These are phyloP conservation scores for Tryphoninae sp. DNA, from an alignment of 2,888 invertebrate species.

Conservation along the genomic window DNA sequence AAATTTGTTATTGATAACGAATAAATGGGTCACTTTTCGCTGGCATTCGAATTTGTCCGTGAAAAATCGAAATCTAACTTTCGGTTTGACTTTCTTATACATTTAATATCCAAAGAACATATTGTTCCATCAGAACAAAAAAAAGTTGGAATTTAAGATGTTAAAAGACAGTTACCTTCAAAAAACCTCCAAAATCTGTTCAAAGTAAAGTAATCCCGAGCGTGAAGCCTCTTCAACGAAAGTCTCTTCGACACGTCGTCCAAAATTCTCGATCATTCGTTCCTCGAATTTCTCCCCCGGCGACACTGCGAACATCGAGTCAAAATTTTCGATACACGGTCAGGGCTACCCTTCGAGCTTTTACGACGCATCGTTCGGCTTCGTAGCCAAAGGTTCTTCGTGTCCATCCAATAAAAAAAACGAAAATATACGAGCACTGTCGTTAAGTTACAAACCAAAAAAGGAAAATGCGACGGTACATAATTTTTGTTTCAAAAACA, in stretches of 20 bases:
- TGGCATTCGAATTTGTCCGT: no score
- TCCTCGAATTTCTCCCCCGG: conserved; percentile 25
- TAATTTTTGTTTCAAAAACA: conserved; percentile 56
- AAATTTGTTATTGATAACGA: no score
- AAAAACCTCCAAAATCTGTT: no score
- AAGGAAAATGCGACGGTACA: conserved; percentile 13
- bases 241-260: neutral
- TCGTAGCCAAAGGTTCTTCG: conserved; percentile 30
- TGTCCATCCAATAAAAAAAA: conserved; percentile 50
- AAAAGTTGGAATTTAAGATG: no score
- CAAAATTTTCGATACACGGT: conserved; percentile 26
- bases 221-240: no score
- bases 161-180: no score
- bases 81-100: no score
- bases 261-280: conserved; percentile 26
- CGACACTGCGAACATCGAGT: conserved; percentile 36
- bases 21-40: no score
- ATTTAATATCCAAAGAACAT: no score
- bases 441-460: conserved; percentile 49
- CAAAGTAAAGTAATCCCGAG: no score
- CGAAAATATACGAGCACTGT: conserved; percentile 22
- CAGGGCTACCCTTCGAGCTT: conserved; percentile 26
- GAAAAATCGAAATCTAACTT: no score
- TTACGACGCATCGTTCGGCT: conserved; percentile 57
- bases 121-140: no score